Conservation (phyloP, 1,140 invertebrate species). For the Drosophila ambigua region DNA sequence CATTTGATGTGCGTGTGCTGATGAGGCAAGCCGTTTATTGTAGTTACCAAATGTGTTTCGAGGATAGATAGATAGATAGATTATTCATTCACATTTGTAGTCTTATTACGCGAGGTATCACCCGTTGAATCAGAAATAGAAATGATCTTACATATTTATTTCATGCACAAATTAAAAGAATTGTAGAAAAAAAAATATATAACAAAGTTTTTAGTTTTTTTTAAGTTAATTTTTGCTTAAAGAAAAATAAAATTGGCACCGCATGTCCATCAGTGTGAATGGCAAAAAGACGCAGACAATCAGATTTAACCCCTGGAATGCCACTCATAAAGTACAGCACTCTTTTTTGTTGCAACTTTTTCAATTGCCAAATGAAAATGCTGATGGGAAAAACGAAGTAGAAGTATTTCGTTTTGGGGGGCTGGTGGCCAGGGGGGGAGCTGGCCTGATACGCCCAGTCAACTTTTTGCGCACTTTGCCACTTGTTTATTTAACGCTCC, state of each 20-base stretch:
- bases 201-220: no score
- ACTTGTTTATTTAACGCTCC: slow-evolving; percentile 80
- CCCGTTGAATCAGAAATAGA: no score
- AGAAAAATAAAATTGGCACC: no score
- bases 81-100: slow-evolving; percentile 12
- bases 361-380: slow-evolving; percentile 67
- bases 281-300: no score
- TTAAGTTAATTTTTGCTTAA: no score
- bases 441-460: slow-evolving; percentile 31
- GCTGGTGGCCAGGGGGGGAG: neutral
- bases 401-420: neutral
- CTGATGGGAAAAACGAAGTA: slow-evolving; percentile 11
- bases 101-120: no score
- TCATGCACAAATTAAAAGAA: no score
- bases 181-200: no score
- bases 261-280: no score
- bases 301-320: no score
- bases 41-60: neutral
- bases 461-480: slow-evolving; percentile 72
- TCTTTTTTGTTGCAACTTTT: slow-evolving; percentile 41
- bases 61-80: neutral
- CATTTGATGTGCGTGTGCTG: slow-evolving; percentile 76
- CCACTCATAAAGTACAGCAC: no score
- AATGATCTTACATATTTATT: no score
- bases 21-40: slow-evolving; percentile 54